Evolutionary conservation across 1,140 invertebrate species (phyloP), one percentile per base, ranked within the genome.

Genomic region (Drosophila pseudoobscura): DNA sequence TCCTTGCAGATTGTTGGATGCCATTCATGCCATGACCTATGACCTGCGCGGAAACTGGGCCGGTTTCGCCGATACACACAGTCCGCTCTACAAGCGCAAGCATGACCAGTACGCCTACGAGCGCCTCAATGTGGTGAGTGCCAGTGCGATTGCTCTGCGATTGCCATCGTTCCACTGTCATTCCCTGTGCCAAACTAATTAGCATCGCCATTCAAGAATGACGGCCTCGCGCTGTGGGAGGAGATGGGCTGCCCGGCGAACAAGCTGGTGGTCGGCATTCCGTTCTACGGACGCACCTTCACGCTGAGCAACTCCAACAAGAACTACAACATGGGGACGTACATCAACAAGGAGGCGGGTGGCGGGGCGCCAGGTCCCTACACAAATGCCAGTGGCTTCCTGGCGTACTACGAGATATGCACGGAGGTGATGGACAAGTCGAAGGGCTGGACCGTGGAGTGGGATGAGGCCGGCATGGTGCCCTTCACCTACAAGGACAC

Each of bases 41-140:
- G 97, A 98, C 92, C 93, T 98, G 15, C 93, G 97, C 71, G 97
- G 97, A 24, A 97, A 97, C 78, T 98, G 97, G 97, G 97, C 96
- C 6, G 96, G 96, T 43, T 96, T 96, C 76, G 97, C 97, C 1
- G 97, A 97, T 83, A 95, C 96, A 0, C 96, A 97, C 83, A 97
- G 96, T 80, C 96, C 96, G 3, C 92, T 97, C 0, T 97, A 97
- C 80, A 95, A 94, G 87, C 92, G 97, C 61, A 96, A 96, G 0
- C 95, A 96, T 74, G 96, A 97, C 91, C 96, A 97, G 88, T 97
- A 95, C 92, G 96, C 96, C 31, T 97, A 97, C 83, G 96, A 97
- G 89, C 96, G 95, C 90, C 93, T 97, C 13, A 98, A 97, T 90
- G 96, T 97, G 89, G 96, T 97, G 93, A 92, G 95, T 92, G 78